phyloP scores from a whole-genome alignment of 2,888 invertebrate species.

The Girardia tigrina region DNA sequence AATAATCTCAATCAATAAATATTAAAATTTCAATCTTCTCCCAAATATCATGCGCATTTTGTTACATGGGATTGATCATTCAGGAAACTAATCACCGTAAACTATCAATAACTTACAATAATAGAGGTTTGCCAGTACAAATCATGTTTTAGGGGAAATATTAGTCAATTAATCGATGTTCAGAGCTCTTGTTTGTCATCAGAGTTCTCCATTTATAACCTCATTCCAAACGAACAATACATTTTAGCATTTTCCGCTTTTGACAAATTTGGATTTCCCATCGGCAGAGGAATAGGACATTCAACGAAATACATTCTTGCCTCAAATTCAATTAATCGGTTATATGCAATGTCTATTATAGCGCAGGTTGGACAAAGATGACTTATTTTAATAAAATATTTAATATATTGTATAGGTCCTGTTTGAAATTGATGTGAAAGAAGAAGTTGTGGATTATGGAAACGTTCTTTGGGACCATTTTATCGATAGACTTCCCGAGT shows the following conservation, averaged over 20 bases:
- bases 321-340: neutral
- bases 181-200: neutral
- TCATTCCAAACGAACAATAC: neutral
- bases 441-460: neutral
- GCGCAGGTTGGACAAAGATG: too few species aligned
- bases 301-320: constrained; percentile 2
- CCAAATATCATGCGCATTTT: too few species aligned
- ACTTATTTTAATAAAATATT: too few species aligned
- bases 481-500: neutral
- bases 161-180: too few species aligned
- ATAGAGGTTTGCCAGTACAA: too few species aligned
- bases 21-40: too few species aligned
- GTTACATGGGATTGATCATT: too few species aligned
- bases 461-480: neutral
- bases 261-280: neutral
- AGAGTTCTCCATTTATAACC: neutral
- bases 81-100: too few species aligned
- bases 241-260: neutral
- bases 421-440: neutral
- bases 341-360: neutral
- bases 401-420: neutral
- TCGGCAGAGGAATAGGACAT: neutral
- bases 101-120: too few species aligned
- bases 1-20: too few species aligned
- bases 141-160: too few species aligned